Conservation (phyloP, 2,888 invertebrate species). For the Leucophenga maculata region DNA sequence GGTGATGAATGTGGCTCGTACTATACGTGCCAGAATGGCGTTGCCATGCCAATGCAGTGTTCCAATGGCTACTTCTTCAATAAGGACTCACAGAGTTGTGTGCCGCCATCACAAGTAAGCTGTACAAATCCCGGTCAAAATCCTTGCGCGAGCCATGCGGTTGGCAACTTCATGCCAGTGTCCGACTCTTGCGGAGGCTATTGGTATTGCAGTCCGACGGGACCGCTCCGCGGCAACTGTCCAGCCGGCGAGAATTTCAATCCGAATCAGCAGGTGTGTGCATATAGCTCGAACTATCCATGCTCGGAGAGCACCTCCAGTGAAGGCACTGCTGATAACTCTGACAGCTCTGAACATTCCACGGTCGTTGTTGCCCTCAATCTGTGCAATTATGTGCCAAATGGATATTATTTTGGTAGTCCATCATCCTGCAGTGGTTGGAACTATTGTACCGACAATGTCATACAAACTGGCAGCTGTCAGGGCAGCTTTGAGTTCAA, state of each 20-base stretch:
- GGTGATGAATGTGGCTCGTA: constrained; percentile 44
- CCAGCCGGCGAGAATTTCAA: constrained; percentile 50
- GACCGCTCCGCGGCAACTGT: constrained; percentile 42
- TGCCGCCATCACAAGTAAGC: constrained; percentile 25
- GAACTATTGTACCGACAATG: constrained; percentile 46
- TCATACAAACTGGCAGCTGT: constrained; percentile 40
- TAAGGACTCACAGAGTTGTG: constrained; percentile 50
- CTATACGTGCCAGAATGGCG: constrained; percentile 46
- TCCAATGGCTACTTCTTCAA: constrained; percentile 41
- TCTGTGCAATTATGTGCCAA: constrained; percentile 47
- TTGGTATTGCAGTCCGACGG: constrained; percentile 49
- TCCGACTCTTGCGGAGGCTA: constrained; percentile 47
- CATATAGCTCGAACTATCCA: constrained; percentile 37
- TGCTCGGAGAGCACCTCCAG: constrained; percentile 31
- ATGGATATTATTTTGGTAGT: constrained; percentile 48
- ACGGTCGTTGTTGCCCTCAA: constrained; percentile 26
- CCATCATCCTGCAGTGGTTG: constrained; percentile 46
- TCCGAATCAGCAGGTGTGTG: constrained; percentile 42
- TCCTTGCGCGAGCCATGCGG: constrained; percentile 43
- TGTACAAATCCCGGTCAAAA: constrained; percentile 33
- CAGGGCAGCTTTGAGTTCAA: constrained; percentile 38
- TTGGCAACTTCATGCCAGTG: constrained; percentile 46
- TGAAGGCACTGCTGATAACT: neutral
- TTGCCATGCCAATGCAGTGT: constrained; percentile 41
- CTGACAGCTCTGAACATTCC: neutral